These are phyloP conservation scores for Gasteruption jaculator DNA, from an alignment of 2,888 invertebrate species.

Conservation along the genomic window DNA sequence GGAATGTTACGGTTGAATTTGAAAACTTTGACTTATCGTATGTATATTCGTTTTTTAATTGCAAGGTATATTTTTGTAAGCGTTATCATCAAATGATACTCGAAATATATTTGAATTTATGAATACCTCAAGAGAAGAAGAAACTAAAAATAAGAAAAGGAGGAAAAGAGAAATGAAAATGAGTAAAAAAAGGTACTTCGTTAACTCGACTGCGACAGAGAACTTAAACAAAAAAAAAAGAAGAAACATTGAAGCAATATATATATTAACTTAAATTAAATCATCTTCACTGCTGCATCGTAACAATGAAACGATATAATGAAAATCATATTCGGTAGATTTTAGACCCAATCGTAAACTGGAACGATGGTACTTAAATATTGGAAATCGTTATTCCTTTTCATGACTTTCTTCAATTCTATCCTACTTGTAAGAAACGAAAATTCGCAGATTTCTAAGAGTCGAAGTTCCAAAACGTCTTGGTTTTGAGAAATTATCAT, in stretches of 20 bases:
- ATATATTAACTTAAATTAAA: no score
- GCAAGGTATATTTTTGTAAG: background rate
- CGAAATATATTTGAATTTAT: no score
- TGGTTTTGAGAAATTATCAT: no score
- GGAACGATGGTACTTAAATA: no score
- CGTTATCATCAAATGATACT: background rate
- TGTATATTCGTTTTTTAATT: background rate
- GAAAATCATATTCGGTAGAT: no score
- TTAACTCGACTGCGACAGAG: constrained; percentile 21
- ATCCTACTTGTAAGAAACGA: background rate
- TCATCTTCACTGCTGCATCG: constrained; percentile 10
- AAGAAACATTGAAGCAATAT: constrained; percentile 9
- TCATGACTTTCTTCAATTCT: constrained; percentile 8
- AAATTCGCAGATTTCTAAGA: no score
- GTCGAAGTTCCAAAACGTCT: no score
- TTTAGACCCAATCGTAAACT: no score
- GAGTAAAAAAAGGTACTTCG: constrained; percentile 16
- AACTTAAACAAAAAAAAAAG: constrained; percentile 5
- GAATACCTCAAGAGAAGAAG: constrained; percentile 1
- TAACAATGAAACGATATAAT: constrained; percentile 5
- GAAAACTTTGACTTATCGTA: background rate
- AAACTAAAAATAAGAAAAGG: constrained; percentile 9
- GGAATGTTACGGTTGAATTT: no score
- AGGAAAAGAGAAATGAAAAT: constrained; percentile 10
- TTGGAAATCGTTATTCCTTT: constrained; percentile 1